Conservation (phyloP, 2,888 invertebrate genomes). For the Synanthedon andrenaeformis region DNA sequence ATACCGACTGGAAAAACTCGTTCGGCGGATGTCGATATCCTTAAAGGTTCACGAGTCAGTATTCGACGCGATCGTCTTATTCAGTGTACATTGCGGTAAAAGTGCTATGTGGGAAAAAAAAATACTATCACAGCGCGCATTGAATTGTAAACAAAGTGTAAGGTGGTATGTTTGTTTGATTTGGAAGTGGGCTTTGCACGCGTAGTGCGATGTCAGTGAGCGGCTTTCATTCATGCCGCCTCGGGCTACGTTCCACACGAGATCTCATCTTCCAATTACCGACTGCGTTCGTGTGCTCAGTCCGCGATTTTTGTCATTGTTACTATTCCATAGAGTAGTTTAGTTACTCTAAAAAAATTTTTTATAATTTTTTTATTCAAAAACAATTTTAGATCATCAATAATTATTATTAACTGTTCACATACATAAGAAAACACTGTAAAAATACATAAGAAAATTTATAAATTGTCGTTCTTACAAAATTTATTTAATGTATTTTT, state of each 20-base stretch:
- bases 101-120: not conserved
- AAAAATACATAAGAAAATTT: too few relatives aligned
- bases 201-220: conserved; percentile 52
- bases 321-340: conserved; percentile 29
- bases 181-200: conserved; percentile 26
- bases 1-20: conserved; percentile 70
- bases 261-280: conserved; percentile 69
- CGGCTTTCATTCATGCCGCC: conserved; percentile 70
- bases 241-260: conserved; percentile 59
- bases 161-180: conserved; percentile 23
- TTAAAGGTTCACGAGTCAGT: conserved; percentile 45
- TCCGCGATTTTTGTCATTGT: conserved; percentile 57
- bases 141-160: conserved; percentile 18
- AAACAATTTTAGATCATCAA: too few relatives aligned
- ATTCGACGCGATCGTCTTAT: conserved; percentile 13
- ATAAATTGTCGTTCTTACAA: too few relatives aligned
- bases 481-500: too few relatives aligned
- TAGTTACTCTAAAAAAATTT: too few relatives aligned
- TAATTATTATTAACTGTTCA: conserved; percentile 10
- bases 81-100: conserved; percentile 20
- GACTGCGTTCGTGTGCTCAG: conserved; percentile 43
- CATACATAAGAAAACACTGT: too few relatives aligned
- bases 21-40: conserved; percentile 68
- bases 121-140: conserved; percentile 12
- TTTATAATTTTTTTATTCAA: too few relatives aligned